Evolutionary conservation across 2,888 invertebrate genomes (phyloP), one percentile per base, ranked within the genome.

Genomic region (Eulithis testata): DNA sequence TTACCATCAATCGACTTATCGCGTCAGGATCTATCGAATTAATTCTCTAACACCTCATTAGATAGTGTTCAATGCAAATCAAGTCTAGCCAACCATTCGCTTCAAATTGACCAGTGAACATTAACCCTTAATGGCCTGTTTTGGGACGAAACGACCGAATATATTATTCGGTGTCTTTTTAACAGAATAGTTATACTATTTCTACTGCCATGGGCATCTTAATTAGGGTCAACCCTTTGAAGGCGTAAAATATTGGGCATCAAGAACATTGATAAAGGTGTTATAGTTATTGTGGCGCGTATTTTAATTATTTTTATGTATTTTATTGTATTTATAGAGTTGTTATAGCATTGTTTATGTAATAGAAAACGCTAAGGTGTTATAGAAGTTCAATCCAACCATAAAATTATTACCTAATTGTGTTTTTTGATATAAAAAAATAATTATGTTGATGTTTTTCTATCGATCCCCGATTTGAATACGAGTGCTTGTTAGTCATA

Each of bases 1-100:
- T 70, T 70, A 73, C 76, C 81, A 84, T 85, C 84, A 78, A 70
- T 61, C 49, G 90, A 88, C 87, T 86, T 75, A 76, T 85, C 89
- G 90, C 89, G 81, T 70, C 67, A 75, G 82, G 79, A 91, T 91
- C 91, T 85, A 69, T 77, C 76, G 82, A 80, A 91, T 91, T 91
- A 90, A 91, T 90, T 88, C 79, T 72, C 84, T 87, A 87, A 90
- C 91, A 91, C 91, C 88, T 90, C 88, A 91, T 91, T 91, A 92
- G 87, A 83, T 31, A 45, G 21, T 61, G 89, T 86, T 83, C 70
- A 88, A 92, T 91, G 91, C 90, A 91, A 91, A 91, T 90, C 83
- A 21, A 21, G 80, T 74, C 79, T 81, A 79, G 88, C 89, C 90
- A 84, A 91, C 88, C 82, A 80, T 84, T 88, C 77, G 70, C 73